phyloP scores from a whole-genome alignment of 2,797 vertebrate species.

The Silurus lanzhouensis region DNA sequence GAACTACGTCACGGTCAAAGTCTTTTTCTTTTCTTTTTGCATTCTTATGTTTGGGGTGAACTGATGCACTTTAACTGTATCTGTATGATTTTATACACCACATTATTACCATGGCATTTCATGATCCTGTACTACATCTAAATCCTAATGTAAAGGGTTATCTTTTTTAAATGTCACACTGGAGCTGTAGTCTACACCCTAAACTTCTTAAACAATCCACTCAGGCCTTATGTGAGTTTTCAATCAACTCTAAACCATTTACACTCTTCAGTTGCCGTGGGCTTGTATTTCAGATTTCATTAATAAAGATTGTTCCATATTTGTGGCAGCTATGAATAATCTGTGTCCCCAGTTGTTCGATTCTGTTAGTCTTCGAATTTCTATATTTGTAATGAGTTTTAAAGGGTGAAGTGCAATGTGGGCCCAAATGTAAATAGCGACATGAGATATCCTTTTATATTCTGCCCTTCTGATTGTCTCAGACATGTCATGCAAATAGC shows the following conservation, averaged over 20 bases:
- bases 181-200: background rate
- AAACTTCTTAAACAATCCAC: background rate
- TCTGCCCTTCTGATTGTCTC: constrained; percentile 27
- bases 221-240: constrained; percentile 12
- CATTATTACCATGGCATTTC: too few species aligned
- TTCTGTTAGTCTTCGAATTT: constrained; percentile 5
- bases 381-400: background rate
- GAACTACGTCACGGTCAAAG: background rate
- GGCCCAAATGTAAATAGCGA: constrained; percentile 37
- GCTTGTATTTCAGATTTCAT: constrained; percentile 17
- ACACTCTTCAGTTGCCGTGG: constrained; percentile 18
- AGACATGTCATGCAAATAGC: constrained; percentile 15
- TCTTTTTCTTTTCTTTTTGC: background rate
- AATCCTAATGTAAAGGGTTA: background rate
- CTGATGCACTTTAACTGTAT: background rate
- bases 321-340: constrained; percentile 1
- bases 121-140: background rate
- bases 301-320: constrained; percentile 11
- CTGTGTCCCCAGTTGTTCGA: background rate
- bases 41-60: background rate
- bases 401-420: constrained; percentile 4
- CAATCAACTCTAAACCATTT: constrained; percentile 11
- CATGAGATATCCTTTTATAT: background rate
- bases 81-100: background rate
- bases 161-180: constrained; percentile 11